These are phyloP conservation scores for Frankliniella fusca DNA, from an alignment of 2,888 invertebrate genomes.

Conservation along the genomic window DNA sequence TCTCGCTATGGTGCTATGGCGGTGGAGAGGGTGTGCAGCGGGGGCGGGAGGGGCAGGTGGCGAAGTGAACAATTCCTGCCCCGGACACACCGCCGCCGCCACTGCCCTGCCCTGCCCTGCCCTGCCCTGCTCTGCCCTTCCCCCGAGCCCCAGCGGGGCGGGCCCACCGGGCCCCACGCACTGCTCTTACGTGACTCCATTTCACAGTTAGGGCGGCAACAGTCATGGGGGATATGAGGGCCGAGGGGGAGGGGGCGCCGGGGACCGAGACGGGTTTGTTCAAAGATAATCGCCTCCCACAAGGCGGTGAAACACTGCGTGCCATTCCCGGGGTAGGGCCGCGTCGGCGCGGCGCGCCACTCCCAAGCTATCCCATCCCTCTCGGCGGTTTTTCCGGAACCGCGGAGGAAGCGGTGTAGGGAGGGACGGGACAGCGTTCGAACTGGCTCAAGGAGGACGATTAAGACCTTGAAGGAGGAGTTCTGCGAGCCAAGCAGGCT, in stretches of 20 bases:
- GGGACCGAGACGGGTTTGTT: neutral
- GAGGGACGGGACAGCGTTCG: too few species aligned
- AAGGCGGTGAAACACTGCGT: neutral
- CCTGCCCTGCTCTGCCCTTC: neutral
- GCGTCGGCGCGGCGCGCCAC: too few species aligned
- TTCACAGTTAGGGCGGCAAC: neutral
- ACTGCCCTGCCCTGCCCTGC: neutral
- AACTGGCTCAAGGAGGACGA: neutral
- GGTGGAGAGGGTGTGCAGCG: neutral
- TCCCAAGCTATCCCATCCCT: too few species aligned
- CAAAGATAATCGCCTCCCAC: neutral
- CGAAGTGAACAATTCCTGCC: constrained; percentile 22
- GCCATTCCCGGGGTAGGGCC: neutral
- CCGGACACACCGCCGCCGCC: constrained; percentile 7
- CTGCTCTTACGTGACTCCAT: constrained; percentile 9
- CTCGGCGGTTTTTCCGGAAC: neutral
- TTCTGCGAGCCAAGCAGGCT: too few species aligned
- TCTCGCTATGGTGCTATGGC: neutral
- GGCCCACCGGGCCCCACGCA: neutral
- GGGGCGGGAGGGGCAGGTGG: neutral
- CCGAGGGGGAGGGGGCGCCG: neutral
- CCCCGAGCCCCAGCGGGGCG: neutral
- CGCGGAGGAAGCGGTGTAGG: neutral
- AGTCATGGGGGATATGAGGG: neutral
- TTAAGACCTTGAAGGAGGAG: too few species aligned